These are phyloP conservation scores for Tricholaema leucomelas DNA, from an alignment of 2,113 vertebrate genomes.

Conservation along the genomic window DNA sequence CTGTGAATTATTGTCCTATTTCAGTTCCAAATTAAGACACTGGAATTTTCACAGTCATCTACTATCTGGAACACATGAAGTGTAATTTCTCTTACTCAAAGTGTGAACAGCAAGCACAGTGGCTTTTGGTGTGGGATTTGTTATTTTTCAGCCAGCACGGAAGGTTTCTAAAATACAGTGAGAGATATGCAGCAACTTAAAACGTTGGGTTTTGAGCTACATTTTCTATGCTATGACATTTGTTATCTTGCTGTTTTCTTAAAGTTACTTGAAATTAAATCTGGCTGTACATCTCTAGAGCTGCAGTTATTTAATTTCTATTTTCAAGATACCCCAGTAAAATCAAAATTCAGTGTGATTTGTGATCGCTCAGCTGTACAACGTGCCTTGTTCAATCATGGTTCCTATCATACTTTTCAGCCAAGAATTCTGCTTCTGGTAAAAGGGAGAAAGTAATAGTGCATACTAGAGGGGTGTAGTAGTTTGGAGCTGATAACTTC, in stretches of 20 bases:
- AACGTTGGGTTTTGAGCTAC: background rate
- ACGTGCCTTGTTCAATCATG: background rate
- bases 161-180: background rate
- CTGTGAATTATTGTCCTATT: background rate
- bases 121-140: background rate
- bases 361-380: constrained; percentile 20
- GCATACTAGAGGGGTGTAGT: background rate
- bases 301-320: constrained; percentile 30
- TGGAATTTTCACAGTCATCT: background rate
- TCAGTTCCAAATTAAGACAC: background rate
- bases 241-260: constrained; percentile 27
- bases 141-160: background rate
- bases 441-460: background rate
- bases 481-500: background rate
- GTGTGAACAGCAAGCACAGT: background rate
- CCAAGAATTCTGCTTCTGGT: background rate
- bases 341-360: constrained; percentile 34
- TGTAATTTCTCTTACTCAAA: background rate
- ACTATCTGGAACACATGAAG: background rate
- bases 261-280: background rate
- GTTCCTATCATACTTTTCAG: background rate
- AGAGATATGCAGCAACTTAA: background rate
- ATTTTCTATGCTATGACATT: background rate
- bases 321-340: constrained; percentile 22
- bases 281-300: background rate